phyloP scores from a whole-genome alignment of 1,140 invertebrate genomes.

The Sitobion miscanthi region DNA sequence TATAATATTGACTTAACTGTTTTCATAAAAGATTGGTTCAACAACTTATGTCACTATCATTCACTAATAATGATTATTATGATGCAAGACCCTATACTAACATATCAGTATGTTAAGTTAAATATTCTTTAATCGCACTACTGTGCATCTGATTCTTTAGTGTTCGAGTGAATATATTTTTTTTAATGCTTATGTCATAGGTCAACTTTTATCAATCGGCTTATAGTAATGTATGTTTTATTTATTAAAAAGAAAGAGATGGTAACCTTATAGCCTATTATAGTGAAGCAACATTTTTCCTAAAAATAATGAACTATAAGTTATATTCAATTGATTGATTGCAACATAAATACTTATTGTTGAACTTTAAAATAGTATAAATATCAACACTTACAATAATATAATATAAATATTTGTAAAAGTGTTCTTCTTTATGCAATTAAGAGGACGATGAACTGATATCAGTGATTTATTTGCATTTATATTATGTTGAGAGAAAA shows the following conservation, averaged over 20 bases:
- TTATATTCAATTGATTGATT: not conserved
- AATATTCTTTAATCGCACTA: not conserved
- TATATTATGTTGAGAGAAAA: not conserved
- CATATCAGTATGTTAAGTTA: not conserved
- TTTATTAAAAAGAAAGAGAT: conserved; percentile 36
- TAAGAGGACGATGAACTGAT: not conserved
- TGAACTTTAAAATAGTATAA: not conserved
- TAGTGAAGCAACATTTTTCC: conserved; percentile 20
- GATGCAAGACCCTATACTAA: not conserved
- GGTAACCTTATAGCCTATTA: not conserved
- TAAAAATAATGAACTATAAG: not conserved
- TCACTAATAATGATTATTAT: not conserved
- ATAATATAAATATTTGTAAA: not conserved
- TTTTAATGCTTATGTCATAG: conserved; percentile 35
- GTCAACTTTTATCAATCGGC: conserved; percentile 27
- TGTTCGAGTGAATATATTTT: not conserved
- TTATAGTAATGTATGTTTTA: not conserved
- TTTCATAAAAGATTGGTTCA: not conserved
- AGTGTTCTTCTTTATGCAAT: not conserved
- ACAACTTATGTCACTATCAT: not conserved
- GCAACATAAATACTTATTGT: not conserved
- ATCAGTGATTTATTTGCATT: not conserved
- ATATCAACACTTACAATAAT: conserved; percentile 1
- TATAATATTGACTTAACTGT: not conserved
- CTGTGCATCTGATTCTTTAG: not conserved